phyloP scores from a whole-genome alignment of 2,113 vertebrate genomes.

The Gobiocypris rarus region DNA sequence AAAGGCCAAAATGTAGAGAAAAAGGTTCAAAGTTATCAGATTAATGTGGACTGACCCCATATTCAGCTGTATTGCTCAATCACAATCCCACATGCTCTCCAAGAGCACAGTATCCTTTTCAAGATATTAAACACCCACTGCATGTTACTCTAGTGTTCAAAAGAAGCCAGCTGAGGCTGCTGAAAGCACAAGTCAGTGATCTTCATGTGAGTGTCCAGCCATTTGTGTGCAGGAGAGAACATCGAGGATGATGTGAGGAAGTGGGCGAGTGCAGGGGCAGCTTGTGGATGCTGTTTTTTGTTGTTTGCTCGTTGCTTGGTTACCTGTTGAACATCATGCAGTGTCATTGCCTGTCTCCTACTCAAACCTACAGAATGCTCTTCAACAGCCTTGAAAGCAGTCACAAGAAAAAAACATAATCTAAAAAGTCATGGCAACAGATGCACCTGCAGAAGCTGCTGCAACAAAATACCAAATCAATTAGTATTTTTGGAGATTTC shows the following conservation, averaged over 20 bases:
- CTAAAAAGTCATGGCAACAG: constrained; percentile 47
- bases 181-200: not conserved
- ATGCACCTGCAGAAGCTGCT: not conserved
- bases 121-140: constrained; percentile 15
- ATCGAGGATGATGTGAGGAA: not conserved
- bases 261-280: constrained; percentile 1
- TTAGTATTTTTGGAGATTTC: not conserved
- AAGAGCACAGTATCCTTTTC: not conserved
- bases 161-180: not conserved
- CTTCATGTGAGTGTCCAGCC: not conserved
- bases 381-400: constrained; percentile 44
- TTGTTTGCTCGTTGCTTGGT: constrained; percentile 43
- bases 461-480: not conserved
- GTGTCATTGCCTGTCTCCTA: constrained; percentile 31
- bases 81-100: not conserved
- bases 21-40: not conserved
- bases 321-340: constrained; percentile 30
- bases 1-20: not conserved
- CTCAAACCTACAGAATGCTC: constrained; percentile 38
- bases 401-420: not conserved
- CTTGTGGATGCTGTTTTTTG: constrained; percentile 17
- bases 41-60: not conserved
- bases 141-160: not conserved
- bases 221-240: not conserved
- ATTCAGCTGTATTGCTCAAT: not conserved